Evolutionary conservation across 2,113 vertebrate species (phyloP), one percentile per base, ranked within the genome.

Genomic region (Hoplias malabaricus): DNA sequence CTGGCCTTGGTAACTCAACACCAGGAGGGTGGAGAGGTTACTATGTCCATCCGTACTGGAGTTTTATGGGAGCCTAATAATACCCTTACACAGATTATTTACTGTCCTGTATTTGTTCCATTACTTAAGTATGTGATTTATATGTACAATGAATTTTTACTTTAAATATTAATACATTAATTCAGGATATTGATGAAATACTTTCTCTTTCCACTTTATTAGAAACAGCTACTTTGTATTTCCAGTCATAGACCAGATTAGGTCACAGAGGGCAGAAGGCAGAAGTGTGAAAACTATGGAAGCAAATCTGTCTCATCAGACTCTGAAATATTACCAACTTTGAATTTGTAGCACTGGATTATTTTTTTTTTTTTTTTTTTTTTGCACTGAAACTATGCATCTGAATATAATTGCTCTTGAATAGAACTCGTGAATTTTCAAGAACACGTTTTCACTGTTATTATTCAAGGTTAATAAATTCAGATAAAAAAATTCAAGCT

Each of bases 1-100:
- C 50, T 75, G 50, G 65, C 31, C 83, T 65, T 68, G 56, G 80
- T 65, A 85, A 84, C 80, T 33, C 9, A 9, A 79, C 59, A 68
- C 80, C 56, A 40, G 23, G 48, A 62, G 71, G n/a, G 16, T 11
- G 43, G 19, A 57, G 48, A 31, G 36, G 69, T 57, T 53, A 53
- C 21, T 36, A 21, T 31, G 8, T 77, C 36, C 75, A 68, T 34
- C 33, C 48, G 10, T 33, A 33, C 56, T 53, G 33, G 10, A 62
- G n/a, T 7, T 42, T 42, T 53, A 62, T 69, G 54, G 21, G 14
- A 4, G 9, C 70, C 65, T 69, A 80, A 69, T 33, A 75, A 75
- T 80, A 69, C 3, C 21, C 53, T 9, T 9, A 21, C 9, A 46
- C 4, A 6, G 2, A n/a, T 27, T 4, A 54, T 76, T 76, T 76